A percentile compares a stretch with the other conserved stretches of the same genome.
Evolutionary conservation across 2,113 vertebrate species (phyloP).

Genomic region (Lucifuga dentata): DNA sequence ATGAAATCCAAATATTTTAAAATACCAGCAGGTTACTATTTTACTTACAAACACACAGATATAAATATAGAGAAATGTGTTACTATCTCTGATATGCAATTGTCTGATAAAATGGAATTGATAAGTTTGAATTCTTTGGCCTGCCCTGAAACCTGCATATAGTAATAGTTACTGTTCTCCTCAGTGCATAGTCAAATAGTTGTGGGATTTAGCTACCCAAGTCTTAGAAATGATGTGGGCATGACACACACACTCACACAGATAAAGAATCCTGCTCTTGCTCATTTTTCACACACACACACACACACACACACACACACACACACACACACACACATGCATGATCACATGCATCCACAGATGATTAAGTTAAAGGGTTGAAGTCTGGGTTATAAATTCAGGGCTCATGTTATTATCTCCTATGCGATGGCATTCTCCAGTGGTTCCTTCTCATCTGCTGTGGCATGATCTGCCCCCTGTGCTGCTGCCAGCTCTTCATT

Average conservation of each 20-base stretch:
- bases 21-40: conserved; percentile 61
- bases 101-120: conserved; percentile 62
- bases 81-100: conserved; percentile 63
- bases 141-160: conserved; percentile 51
- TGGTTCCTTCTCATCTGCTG: conserved; percentile 82
- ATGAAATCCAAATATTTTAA: conserved; percentile 48
- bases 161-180: conserved; percentile 48
- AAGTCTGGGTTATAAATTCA: conserved; percentile 51
- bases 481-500: conserved; percentile 72
- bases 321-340: conserved; percentile 36
- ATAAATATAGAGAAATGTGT: conserved; percentile 71
- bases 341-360: conserved; percentile 18
- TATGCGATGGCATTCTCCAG: conserved; percentile 84
- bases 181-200: conserved; percentile 79
- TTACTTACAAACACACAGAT: conserved; percentile 69
- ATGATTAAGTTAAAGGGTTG: conserved; percentile 71
- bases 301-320: conserved; percentile 25
- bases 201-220: conserved; percentile 68
- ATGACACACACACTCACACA: conserved; percentile 33
- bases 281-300: conserved; percentile 10
- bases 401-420: conserved; percentile 49
- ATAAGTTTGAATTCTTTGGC: conserved; percentile 68
- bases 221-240: conserved; percentile 51
- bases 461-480: conserved; percentile 59
- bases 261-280: conserved; percentile 25